Evolutionary conservation across 2,888 invertebrate genomes (phyloP).

Genomic region (Luperina nickerlii): DNA sequence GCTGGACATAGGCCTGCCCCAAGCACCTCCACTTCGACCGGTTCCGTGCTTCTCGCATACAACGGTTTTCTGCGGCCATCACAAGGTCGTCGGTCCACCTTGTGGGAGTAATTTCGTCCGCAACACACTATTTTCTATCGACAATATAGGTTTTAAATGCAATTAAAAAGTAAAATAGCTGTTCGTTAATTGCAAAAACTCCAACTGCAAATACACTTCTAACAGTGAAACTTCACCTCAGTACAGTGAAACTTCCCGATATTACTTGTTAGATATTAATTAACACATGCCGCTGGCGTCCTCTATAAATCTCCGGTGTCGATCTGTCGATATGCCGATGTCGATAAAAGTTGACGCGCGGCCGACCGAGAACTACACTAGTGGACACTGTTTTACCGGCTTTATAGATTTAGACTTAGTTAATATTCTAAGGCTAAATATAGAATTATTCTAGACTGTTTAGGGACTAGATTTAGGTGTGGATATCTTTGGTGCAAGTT

Average conservation of each 20-base stretch:
- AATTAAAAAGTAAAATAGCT: not conserved
- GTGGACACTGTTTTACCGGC: conserved; percentile 61
- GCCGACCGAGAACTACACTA: conserved; percentile 62
- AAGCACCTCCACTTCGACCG: too few species aligned
- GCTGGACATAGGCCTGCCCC: too few species aligned
- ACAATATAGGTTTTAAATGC: not conserved
- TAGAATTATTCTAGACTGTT: conserved; percentile 37
- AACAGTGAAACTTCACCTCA: conserved; percentile 51
- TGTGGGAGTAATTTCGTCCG: too few species aligned
- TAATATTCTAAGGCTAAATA: conserved; percentile 56
- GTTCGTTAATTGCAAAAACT: conserved; percentile 1
- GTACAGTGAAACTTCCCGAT: conserved; percentile 61
- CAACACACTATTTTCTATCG: not conserved
- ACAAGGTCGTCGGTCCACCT: too few species aligned
- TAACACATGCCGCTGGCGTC: conserved; percentile 82
- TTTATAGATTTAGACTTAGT: conserved; percentile 50
- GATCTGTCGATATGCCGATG: conserved; percentile 77
- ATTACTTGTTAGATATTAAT: conserved; percentile 82
- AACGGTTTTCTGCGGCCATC: too few species aligned
- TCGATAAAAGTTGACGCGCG: conserved; percentile 73
- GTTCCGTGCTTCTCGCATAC: too few species aligned
- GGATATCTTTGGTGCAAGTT: not conserved
- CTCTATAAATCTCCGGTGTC: conserved; percentile 83
- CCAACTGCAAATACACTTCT: conserved; percentile 20
- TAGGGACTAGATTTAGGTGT: conserved; percentile 15